These are phyloP conservation scores for Phymastichus coffea DNA, from an alignment of 1,140 invertebrate species.

Conservation along the genomic window DNA sequence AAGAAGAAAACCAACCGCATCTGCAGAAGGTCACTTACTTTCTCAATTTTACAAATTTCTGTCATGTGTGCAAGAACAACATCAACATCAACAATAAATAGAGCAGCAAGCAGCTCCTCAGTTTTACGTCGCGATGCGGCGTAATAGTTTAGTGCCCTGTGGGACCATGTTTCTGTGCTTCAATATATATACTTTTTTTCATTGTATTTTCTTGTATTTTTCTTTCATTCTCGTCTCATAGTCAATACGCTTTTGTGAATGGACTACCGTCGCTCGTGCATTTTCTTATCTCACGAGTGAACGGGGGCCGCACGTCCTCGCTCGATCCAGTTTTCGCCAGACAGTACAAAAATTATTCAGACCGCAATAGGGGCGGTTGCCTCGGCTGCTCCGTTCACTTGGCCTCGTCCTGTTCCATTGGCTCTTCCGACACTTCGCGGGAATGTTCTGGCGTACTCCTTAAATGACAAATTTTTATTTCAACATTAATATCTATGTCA, in stretches of 20 bases:
- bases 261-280: too few species aligned
- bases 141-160: conserved; percentile 12
- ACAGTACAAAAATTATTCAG: not conserved
- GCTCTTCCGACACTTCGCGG: conserved; percentile 73
- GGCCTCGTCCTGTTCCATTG: conserved; percentile 79
- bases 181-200: too few species aligned
- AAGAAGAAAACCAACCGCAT: not conserved
- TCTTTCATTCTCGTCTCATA: not conserved
- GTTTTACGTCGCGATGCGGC: not conserved
- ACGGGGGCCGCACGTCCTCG: too few species aligned
- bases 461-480: conserved; percentile 20
- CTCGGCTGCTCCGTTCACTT: conserved; percentile 45
- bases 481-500: not conserved
- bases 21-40: not conserved
- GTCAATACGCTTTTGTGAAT: not conserved
- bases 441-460: conserved; percentile 64
- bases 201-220: not conserved
- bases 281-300: too few species aligned
- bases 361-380: not conserved
- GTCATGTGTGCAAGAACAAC: conserved; percentile 16
- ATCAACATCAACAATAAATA: conserved; percentile 15
- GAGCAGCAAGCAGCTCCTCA: not conserved
- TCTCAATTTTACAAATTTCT: conserved; percentile 12
- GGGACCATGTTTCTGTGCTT: not conserved
- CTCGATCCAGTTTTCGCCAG: not conserved